Evolutionary conservation across 2,113 vertebrate species (phyloP).

Genomic region (Cynoglossus semilaevis): DNA sequence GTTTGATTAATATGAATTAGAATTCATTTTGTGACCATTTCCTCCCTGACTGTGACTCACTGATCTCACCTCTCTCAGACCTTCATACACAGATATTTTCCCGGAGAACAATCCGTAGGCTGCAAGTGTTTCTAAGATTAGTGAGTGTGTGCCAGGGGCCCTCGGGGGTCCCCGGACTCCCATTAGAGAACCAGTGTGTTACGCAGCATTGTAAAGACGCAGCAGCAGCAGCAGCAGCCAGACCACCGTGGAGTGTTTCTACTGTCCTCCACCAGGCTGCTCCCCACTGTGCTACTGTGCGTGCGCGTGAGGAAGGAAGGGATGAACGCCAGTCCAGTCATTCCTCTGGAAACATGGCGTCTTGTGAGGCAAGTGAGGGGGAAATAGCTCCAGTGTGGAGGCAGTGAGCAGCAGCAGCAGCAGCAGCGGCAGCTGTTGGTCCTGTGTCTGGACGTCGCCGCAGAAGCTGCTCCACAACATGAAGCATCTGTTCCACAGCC

Average conservation of each 20-base stretch:
- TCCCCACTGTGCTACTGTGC: no score
- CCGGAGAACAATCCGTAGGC: no score
- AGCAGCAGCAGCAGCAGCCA: background rate
- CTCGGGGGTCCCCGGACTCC: no score
- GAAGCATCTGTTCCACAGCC: slow-evolving; percentile 40
- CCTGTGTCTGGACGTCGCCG: background rate
- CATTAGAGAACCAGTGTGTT: background rate
- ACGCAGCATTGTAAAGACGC: background rate
- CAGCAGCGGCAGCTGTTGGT: background rate
- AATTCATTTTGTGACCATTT: no score
- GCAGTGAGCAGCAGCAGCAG: background rate
- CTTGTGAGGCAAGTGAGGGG: slow-evolving; percentile 62
- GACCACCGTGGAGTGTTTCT: background rate
- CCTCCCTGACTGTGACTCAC: no score
- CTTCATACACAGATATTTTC: no score
- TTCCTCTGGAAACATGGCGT: slow-evolving; percentile 76
- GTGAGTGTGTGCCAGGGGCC: no score
- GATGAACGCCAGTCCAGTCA: slow-evolving; percentile 53
- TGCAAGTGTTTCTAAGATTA: no score
- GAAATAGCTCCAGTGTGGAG: slow-evolving; percentile 33
- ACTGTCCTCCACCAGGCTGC: background rate
- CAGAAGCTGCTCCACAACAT: slow-evolving; percentile 18
- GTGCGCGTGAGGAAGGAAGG: slow-evolving; percentile 6
- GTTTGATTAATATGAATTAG: no score
- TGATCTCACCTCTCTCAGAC: no score